Percentiles rank a stretch among this genome's conserved stretches.
Conservation (phyloP, 2,888 invertebrate genomes). For the Carabus problematicus region DNA sequence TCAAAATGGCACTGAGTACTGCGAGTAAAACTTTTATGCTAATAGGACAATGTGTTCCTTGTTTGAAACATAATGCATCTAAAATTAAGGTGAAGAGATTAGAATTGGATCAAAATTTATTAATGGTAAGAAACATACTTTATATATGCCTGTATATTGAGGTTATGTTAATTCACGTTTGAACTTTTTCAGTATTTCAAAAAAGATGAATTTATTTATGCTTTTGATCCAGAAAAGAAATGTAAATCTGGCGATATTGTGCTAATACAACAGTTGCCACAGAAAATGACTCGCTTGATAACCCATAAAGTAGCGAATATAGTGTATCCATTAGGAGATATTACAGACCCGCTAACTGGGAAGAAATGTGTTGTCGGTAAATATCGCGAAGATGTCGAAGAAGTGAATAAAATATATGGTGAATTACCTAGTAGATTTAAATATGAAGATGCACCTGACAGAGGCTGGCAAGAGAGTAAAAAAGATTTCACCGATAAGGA, state of each 20-base stretch:
- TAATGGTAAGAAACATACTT: constrained; percentile 71
- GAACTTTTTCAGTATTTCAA: constrained; percentile 74
- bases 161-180: constrained; percentile 7
- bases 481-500: constrained; percentile 82
- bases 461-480: constrained; percentile 83
- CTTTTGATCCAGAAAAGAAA: constrained; percentile 76
- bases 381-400: constrained; percentile 79
- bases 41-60: constrained; percentile 81
- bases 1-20: constrained; percentile 54
- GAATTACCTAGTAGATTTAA: constrained; percentile 72
- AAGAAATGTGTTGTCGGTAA: constrained; percentile 76
- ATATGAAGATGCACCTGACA: constrained; percentile 76
- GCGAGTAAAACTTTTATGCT: constrained; percentile 65
- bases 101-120: constrained; percentile 76
- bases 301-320: constrained; percentile 82
- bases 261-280: constrained; percentile 75
- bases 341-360: constrained; percentile 85
- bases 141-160: constrained; percentile 33
- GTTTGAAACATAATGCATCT: constrained; percentile 76
- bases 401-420: constrained; percentile 73
- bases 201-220: constrained; percentile 75
- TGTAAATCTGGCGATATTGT: constrained; percentile 87
- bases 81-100: constrained; percentile 79
- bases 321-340: constrained; percentile 81
- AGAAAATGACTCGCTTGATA: constrained; percentile 76